phyloP scores from a whole-genome alignment of 2,113 vertebrate genomes.

The Nothoprocta perdicaria region DNA sequence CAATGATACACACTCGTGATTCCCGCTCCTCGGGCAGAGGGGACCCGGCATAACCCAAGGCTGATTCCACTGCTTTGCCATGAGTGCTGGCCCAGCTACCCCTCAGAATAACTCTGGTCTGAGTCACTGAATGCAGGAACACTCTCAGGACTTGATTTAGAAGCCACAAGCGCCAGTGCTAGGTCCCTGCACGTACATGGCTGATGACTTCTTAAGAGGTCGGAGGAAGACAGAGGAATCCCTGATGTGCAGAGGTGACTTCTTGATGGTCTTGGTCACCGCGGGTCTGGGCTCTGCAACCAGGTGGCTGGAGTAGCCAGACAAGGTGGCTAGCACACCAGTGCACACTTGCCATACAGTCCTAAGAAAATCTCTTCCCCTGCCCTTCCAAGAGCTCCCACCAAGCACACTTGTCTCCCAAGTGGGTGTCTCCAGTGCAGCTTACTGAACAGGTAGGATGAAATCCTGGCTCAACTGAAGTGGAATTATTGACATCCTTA shows the following conservation, averaged over 20 bases:
- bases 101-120: no score
- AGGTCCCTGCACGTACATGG: neutral
- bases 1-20: neutral
- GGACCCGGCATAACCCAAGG: neutral
- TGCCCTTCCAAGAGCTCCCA: conserved; percentile 1
- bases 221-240: neutral
- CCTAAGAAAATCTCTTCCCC: neutral
- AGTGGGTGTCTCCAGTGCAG: neutral
- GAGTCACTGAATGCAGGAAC: neutral
- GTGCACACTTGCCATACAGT: neutral
- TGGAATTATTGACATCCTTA: accelerated
- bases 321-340: neutral
- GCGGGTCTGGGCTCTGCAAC: neutral
- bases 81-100: no score
- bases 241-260: neutral
- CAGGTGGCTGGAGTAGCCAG: neutral
- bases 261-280: neutral
- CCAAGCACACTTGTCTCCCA: neutral
- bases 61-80: neutral
- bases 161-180: neutral
- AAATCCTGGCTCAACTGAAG: neutral
- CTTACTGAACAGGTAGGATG: neutral
- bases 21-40: neutral
- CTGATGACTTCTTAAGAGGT: neutral
- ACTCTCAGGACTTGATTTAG: neutral